Percentiles rank a stretch among this genome's conserved stretches.
Conservation (phyloP, 2,888 invertebrate species). For the Noctua pronuba region DNA sequence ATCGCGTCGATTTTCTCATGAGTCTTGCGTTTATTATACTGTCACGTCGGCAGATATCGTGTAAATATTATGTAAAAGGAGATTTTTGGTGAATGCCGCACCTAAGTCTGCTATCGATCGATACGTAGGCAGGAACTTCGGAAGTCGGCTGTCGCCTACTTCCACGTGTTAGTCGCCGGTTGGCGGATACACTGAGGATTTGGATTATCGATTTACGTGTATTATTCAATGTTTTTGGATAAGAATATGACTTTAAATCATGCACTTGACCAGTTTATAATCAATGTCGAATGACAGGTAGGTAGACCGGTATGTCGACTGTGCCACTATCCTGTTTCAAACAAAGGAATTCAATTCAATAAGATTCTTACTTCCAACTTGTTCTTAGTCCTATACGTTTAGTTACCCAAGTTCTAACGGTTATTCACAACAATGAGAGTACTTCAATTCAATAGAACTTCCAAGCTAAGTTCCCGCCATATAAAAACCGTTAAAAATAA, state of each 20-base stretch:
- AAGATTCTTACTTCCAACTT: neutral
- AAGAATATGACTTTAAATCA: slow-evolving; percentile 5
- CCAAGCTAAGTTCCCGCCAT: slow-evolving; percentile 60
- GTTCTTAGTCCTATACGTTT: neutral
- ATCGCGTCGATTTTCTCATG: slow-evolving; percentile 34
- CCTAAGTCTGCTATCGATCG: slow-evolving; percentile 70
- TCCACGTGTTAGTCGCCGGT: slow-evolving; percentile 76
- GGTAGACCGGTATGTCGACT: slow-evolving; percentile 2
- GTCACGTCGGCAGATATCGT: slow-evolving; percentile 43
- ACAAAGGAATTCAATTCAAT: slow-evolving; percentile 53
- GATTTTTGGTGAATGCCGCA: slow-evolving; percentile 56
- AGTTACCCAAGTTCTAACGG: slow-evolving; percentile 12
- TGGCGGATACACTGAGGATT: slow-evolving; percentile 53
- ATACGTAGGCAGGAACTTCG: slow-evolving; percentile 46
- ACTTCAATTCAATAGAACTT: slow-evolving; percentile 22
- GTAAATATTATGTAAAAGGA: slow-evolving; percentile 53
- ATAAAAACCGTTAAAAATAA: slow-evolving; percentile 76
- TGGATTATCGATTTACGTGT: slow-evolving; percentile 36
- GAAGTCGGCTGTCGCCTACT: slow-evolving; percentile 42
- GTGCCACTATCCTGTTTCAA: slow-evolving; percentile 17
- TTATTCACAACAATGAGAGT: slow-evolving; percentile 25
- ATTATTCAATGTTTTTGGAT: neutral
- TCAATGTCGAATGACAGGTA: neutral
- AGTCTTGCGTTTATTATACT: slow-evolving; percentile 9
- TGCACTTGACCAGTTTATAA: neutral